These are phyloP conservation scores for Chrosomus eos DNA, from an alignment of 2,797 vertebrate genomes.

Conservation along the genomic window DNA sequence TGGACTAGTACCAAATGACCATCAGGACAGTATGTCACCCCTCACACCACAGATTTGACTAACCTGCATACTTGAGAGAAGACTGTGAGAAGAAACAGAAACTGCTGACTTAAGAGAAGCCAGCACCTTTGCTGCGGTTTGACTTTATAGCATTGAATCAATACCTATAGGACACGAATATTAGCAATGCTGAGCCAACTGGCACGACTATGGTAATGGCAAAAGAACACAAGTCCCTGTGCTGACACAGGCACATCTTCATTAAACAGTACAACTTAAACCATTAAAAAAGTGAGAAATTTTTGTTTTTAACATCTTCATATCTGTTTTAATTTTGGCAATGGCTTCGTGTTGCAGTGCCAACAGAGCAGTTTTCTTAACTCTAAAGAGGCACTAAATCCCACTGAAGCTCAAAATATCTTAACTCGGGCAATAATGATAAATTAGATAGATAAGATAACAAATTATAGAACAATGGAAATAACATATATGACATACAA, in stretches of 20 bases:
- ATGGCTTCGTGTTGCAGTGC: background rate
- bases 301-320: background rate
- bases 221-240: background rate
- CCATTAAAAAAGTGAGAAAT: background rate
- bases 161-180: constrained; percentile 50
- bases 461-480: background rate
- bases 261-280: background rate
- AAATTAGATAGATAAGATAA: background rate
- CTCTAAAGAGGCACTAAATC: background rate
- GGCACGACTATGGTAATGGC: background rate
- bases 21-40: constrained; percentile 18
- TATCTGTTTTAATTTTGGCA: background rate
- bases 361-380: background rate
- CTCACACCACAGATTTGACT: constrained; percentile 25
- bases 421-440: background rate
- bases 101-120: constrained; percentile 55
- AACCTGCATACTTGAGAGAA: constrained; percentile 26
- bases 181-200: constrained; percentile 14
- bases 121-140: constrained; percentile 49
- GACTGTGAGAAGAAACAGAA: constrained; percentile 36
- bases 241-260: background rate
- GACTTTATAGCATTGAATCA: constrained; percentile 50
- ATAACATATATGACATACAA: too few relatives aligned
- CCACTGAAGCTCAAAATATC: background rate
- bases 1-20: constrained; percentile 16